phyloP scores from a whole-genome alignment of 2,113 vertebrate species.

The Xiphophorus couchianus region DNA sequence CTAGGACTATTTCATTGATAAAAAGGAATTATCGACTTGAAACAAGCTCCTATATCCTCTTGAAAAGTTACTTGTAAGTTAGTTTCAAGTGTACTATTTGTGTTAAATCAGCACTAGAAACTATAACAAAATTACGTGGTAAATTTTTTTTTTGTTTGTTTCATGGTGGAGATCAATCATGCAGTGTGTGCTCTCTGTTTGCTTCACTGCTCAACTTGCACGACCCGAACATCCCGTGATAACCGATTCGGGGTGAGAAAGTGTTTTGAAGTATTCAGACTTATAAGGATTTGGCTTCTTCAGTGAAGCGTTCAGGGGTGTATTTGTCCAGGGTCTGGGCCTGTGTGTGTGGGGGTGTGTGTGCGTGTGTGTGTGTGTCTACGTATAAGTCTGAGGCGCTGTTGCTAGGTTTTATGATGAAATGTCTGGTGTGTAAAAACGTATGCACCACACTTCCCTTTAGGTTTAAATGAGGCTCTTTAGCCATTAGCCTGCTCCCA shows the following conservation, averaged over 20 bases:
- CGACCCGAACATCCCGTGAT: constrained; percentile 16
- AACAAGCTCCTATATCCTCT: too few species aligned
- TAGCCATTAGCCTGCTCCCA: neutral
- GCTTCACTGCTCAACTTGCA: constrained; percentile 8
- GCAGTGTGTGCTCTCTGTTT: constrained; percentile 1
- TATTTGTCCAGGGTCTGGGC: constrained; percentile 10
- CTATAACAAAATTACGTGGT: too few species aligned
- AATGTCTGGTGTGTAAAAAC: neutral
- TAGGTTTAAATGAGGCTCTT: constrained; percentile 25
- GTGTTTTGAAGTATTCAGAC: constrained; percentile 26
- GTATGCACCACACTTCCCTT: constrained; percentile 4
- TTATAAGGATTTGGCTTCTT: constrained; percentile 45
- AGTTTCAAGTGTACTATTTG: too few species aligned
- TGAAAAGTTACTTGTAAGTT: too few species aligned
- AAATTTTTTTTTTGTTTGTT: constrained; percentile 6
- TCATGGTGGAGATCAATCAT: neutral
- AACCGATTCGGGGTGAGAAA: neutral
- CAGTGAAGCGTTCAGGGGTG: constrained; percentile 24
- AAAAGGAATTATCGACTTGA: too few species aligned
- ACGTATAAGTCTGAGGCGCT: neutral
- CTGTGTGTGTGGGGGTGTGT: too few species aligned
- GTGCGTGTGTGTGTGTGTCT: neutral
- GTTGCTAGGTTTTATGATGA: constrained; percentile 4
- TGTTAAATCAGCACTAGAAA: too few species aligned
- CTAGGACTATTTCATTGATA: too few species aligned